A percentile compares a stretch with the other conserved stretches of the same genome.
phyloP scores from a whole-genome alignment of 2,113 vertebrate species.

The Myiozetetes cayanensis region DNA sequence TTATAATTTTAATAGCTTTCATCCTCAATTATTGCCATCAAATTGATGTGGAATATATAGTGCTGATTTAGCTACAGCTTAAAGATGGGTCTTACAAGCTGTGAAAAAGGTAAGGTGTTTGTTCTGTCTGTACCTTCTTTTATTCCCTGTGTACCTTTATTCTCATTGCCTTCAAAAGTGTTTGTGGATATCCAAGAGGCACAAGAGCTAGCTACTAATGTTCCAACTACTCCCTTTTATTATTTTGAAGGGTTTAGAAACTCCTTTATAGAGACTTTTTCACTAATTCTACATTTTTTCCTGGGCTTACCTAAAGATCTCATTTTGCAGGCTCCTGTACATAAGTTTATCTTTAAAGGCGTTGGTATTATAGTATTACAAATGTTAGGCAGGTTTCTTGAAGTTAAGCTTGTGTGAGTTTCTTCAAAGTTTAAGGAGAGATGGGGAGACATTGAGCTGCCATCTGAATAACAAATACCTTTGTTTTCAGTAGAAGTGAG shows the following conservation, averaged over 20 bases:
- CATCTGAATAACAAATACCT: conserved; percentile 5
- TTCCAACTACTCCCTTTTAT: background rate
- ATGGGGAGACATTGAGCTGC: background rate
- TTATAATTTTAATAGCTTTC: background rate
- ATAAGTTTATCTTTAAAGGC: background rate
- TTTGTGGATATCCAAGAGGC: background rate
- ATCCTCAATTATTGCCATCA: background rate
- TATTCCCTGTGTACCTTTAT: background rate
- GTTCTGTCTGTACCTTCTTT: background rate
- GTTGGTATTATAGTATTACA: background rate
- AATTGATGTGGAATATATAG: background rate
- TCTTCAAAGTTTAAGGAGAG: background rate
- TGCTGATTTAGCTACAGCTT: background rate
- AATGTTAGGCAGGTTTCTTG: background rate
- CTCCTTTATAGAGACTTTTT: background rate
- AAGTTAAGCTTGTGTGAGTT: background rate
- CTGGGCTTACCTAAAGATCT: background rate
- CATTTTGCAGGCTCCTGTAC: background rate
- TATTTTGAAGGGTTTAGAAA: background rate
- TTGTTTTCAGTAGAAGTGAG: background rate
- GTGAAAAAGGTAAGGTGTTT: background rate
- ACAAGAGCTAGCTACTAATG: background rate
- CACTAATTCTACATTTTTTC: background rate
- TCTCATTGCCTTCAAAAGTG: background rate
- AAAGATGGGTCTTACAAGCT: background rate